Evolutionary conservation across 2,888 invertebrate species (phyloP), one percentile per base, ranked within the genome.

Genomic region (Parelbella ahira): DNA sequence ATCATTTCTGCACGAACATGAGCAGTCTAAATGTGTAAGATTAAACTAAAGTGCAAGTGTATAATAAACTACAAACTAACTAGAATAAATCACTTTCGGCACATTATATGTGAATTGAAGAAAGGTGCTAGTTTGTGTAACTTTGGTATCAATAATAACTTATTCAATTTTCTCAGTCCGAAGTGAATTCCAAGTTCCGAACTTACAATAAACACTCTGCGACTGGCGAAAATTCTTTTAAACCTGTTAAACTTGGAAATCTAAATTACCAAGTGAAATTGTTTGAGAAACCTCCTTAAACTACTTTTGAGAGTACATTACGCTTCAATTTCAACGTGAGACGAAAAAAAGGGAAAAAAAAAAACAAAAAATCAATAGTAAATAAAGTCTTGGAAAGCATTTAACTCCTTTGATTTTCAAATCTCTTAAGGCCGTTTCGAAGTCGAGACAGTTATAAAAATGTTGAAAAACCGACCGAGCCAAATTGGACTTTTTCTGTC

Each of bases 371-470:
- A 36, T 60, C 65, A 68, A 67, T 67, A 63, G 64, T 57, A 60
- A 56, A 56, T 56, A 52, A 54, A 53, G 56, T 55, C 50, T 48
- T 48, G 51, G 58, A 54, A 50, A 47, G 54, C 50, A 58, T 63
- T 59, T 58, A 59, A 60, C 55, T 63, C 67, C 57, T 63, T 60
- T 63, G 63, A 67, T 66, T 74, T 72, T 54, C 54, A 52, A 61
- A 71, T 69, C 67, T 56, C 60, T 52, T 49, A 62, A 60, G 59
- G 55, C 54, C 50, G 53, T 54, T n/a, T 54, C 58, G 47, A 48
- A 51, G 47, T 41, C 47, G 30, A 48, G 45, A 48, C 47, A 54
- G 51, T 53, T 53, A 53, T 56, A 60, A 61, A 56, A 57, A 58
- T 52, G 49, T 47, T 45, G 47, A 33, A 48, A 43, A 45, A 48